These are phyloP conservation scores for Pipistrellus pipistrellus DNA, from an alignment of 2,797 vertebrate genomes.

Conservation along the genomic window DNA sequence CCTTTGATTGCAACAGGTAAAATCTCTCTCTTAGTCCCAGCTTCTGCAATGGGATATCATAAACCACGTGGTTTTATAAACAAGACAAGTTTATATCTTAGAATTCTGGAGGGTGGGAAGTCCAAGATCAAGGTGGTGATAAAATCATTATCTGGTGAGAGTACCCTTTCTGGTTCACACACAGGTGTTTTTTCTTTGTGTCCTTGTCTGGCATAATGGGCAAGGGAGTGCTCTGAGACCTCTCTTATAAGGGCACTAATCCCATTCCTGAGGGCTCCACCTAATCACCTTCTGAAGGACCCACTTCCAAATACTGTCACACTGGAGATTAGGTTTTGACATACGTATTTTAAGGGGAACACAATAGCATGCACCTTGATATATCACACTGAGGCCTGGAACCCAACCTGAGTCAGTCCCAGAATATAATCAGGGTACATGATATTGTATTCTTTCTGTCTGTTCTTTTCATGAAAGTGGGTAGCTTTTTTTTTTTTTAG, in stretches of 20 bases:
- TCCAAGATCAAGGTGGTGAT: neutral
- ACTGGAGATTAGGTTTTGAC: neutral
- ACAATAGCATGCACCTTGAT: neutral
- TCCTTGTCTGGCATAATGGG: neutral
- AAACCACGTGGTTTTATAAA: neutral
- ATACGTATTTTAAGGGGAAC: neutral
- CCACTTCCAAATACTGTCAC: neutral
- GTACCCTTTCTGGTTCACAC: neutral
- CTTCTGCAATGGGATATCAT: neutral
- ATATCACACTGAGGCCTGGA: neutral
- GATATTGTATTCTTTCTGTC: neutral
- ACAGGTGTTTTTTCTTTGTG: neutral
- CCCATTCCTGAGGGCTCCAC: neutral
- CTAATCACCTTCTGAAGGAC: neutral
- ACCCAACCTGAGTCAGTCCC: neutral
- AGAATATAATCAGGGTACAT: neutral
- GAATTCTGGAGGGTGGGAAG: neutral
- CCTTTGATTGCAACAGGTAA: neutral
- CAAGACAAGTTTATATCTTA: neutral
- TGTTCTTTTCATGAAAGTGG: neutral
- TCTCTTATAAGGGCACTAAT: neutral
- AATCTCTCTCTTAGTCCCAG: neutral
- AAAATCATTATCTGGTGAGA: neutral
- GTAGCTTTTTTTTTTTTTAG: neutral
- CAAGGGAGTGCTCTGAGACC: neutral